Conservation (phyloP, 2,797 vertebrate species). For the Periophthalmus magnuspinnatus region DNA sequence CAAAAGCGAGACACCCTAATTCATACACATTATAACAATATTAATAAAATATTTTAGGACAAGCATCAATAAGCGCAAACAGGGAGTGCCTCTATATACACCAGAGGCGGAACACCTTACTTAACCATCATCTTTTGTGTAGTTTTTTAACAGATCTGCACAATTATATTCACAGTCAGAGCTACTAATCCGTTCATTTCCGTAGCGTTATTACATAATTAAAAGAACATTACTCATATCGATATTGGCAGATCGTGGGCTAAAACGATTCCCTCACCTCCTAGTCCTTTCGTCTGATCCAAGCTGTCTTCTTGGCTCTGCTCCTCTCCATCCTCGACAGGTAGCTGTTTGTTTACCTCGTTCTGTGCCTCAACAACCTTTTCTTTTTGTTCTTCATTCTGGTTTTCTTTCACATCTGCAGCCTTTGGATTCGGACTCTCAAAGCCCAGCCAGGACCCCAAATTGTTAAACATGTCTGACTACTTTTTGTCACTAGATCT, state of each 20-base stretch:
- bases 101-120: neutral
- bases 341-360: constrained; percentile 73
- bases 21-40: neutral
- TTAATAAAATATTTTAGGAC: neutral
- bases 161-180: neutral
- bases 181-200: neutral
- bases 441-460: constrained; percentile 73
- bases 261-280: constrained; percentile 54
- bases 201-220: neutral
- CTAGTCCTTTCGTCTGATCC: constrained; percentile 51
- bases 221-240: neutral
- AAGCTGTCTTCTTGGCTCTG: constrained; percentile 18
- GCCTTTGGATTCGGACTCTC: constrained; percentile 44
- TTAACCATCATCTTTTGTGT: neutral
- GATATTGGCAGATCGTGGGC: accelerated
- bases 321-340: constrained; percentile 42
- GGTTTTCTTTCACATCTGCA: constrained; percentile 34
- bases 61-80: neutral
- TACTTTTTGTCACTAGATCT: neutral
- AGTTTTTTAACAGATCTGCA: neutral
- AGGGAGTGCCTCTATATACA: neutral
- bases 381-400: constrained; percentile 44
- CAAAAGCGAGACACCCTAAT: too few species aligned
- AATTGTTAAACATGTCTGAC: constrained; percentile 64
- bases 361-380: constrained; percentile 70